These are phyloP conservation scores for Zonitis immaculata DNA, from an alignment of 2,888 invertebrate genomes.

Conservation along the genomic window DNA sequence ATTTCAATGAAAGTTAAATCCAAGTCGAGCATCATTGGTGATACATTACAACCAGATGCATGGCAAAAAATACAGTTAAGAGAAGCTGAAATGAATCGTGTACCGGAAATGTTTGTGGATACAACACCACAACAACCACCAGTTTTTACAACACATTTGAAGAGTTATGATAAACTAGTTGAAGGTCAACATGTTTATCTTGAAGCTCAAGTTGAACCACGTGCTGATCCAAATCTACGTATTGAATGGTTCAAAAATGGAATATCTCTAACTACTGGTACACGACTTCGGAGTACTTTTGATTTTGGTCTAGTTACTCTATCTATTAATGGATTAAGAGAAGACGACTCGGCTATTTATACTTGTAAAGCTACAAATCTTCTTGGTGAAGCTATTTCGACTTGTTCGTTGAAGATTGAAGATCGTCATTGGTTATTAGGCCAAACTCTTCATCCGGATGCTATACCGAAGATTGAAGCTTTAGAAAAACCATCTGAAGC, in stretches of 20 bases:
- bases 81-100: constrained; percentile 88
- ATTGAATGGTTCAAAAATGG: constrained; percentile 94
- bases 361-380: constrained; percentile 92
- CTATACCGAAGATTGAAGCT: constrained; percentile 77
- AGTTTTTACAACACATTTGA: constrained; percentile 89
- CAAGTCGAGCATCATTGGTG: constrained; percentile 73
- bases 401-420: constrained; percentile 82
- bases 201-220: constrained; percentile 87
- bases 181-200: constrained; percentile 84
- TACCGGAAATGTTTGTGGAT: constrained; percentile 83
- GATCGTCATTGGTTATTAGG: constrained; percentile 84
- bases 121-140: constrained; percentile 85
- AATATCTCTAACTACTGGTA: constrained; percentile 77
- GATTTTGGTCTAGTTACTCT: constrained; percentile 95
- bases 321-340: constrained; percentile 79
- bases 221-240: constrained; percentile 80
- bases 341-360: constrained; percentile 92
- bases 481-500: constrained; percentile 74
- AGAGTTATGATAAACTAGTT: constrained; percentile 74
- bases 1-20: constrained; percentile 85
- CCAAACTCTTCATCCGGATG: constrained; percentile 84
- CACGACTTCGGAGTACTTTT: constrained; percentile 87
- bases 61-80: constrained; percentile 89
- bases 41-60: constrained; percentile 83
- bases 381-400: constrained; percentile 91